phyloP scores from a whole-genome alignment of 2,888 invertebrate species.

The Tipula helvola region DNA sequence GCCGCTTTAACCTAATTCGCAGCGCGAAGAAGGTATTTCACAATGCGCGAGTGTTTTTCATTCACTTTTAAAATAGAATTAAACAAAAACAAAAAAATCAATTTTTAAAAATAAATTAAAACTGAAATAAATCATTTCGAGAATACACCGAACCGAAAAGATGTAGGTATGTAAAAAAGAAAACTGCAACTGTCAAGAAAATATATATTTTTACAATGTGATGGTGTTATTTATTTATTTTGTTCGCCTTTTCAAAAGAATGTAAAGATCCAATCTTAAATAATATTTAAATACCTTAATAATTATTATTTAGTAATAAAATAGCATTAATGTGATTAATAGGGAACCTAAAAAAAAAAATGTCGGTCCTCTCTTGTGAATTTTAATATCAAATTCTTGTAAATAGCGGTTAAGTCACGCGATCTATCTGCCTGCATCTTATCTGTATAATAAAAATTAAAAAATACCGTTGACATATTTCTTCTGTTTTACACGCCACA shows the following conservation, averaged over 20 bases:
- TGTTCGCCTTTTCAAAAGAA: neutral
- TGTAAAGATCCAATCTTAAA: neutral
- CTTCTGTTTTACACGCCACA: neutral
- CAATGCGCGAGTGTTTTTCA: neutral
- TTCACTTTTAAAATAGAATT: neutral
- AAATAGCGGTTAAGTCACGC: neutral
- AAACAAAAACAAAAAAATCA: neutral
- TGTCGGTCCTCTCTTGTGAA: neutral
- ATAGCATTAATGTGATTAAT: neutral
- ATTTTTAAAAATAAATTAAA: neutral
- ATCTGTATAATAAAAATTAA: neutral
- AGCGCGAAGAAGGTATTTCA: neutral
- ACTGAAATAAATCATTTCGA: neutral
- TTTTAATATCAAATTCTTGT: neutral
- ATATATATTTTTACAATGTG: neutral
- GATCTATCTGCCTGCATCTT: neutral
- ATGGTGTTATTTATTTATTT: neutral
- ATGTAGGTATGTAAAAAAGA: neutral
- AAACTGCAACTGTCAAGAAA: neutral
- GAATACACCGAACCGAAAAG: neutral
- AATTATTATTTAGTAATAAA: neutral
- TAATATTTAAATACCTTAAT: neutral
- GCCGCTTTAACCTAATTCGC: neutral
- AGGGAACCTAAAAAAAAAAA: neutral
- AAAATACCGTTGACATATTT: neutral